These are phyloP conservation scores for Anniella stebbinsi DNA, from an alignment of 2,797 vertebrate genomes.

Conservation along the genomic window DNA sequence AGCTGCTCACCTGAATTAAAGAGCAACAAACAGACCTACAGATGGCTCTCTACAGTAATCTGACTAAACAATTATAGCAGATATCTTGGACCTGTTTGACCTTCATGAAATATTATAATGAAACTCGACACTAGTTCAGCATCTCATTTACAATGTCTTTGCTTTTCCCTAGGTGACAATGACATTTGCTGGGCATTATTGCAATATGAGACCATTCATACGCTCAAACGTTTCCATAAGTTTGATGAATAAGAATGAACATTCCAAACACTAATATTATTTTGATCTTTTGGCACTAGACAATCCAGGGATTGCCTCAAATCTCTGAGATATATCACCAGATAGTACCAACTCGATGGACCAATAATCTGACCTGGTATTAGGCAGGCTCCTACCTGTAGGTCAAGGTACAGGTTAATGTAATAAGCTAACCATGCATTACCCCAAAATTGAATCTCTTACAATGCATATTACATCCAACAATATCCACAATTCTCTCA, in stretches of 20 bases:
- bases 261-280: background rate
- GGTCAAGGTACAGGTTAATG: background rate
- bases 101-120: slow-evolving; percentile 70
- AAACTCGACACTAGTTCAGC: background rate
- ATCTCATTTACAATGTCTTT: slow-evolving; percentile 5
- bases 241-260: background rate
- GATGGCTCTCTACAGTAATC: slow-evolving; percentile 81
- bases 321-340: background rate
- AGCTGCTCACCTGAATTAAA: slow-evolving; percentile 83
- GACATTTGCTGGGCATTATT: background rate
- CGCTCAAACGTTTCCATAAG: background rate
- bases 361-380: background rate
- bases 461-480: background rate
- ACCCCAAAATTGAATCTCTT: background rate
- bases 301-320: background rate
- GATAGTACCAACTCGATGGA: background rate
- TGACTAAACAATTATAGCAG: slow-evolving; percentile 83
- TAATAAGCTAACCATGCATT: background rate
- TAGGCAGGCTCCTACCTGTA: too few species aligned
- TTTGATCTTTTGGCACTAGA: background rate
- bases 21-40: slow-evolving; percentile 73
- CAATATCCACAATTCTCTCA: background rate
- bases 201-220: background rate
- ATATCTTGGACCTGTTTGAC: slow-evolving; percentile 81
- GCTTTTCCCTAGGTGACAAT: background rate